phyloP scores from a whole-genome alignment of 2,113 vertebrate genomes.

The Periophthalmodon schlosseri region DNA sequence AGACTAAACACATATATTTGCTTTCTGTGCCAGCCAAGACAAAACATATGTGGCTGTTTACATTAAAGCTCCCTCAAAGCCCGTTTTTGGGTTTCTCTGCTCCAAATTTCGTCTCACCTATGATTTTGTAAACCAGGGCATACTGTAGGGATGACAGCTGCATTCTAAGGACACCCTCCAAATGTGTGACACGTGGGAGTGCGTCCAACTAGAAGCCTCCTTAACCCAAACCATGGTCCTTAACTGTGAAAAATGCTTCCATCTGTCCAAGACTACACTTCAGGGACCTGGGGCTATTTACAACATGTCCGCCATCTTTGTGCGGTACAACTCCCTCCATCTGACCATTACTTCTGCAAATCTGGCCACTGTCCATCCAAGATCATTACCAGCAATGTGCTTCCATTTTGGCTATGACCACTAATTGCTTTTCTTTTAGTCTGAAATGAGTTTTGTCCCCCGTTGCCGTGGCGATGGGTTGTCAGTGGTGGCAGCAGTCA shows the following conservation, averaged over 20 bases:
- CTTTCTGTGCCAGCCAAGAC: too few relatives aligned
- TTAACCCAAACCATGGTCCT: constrained; percentile 19
- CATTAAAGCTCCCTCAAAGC: too few relatives aligned
- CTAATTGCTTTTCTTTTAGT: constrained; percentile 8
- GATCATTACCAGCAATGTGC: constrained; percentile 19
- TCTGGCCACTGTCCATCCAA: constrained; percentile 2
- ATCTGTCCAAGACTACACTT: constrained; percentile 5
- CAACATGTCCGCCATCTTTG: constrained; percentile 6
- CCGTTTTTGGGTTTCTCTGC: too few relatives aligned
- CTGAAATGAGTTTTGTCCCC: constrained; percentile 14
- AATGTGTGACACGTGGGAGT: constrained; percentile 10
- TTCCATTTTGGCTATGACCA: constrained; percentile 5
- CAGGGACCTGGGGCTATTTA: constrained; percentile 17
- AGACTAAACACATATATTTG: too few relatives aligned
- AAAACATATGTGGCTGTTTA: too few relatives aligned
- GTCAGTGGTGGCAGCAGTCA: constrained; percentile 16
- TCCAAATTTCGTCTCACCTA: too few relatives aligned
- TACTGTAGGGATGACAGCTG: not conserved
- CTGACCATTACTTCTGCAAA: constrained; percentile 4
- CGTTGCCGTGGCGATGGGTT: constrained; percentile 3
- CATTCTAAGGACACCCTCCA: constrained; percentile 4
- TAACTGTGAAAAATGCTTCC: constrained; percentile 21
- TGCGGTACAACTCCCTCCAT: not conserved
- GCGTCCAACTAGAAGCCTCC: constrained; percentile 26
- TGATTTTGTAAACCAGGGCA: not conserved